A percentile compares a stretch with the other conserved stretches of the same genome.
Evolutionary conservation across 2,888 invertebrate genomes (phyloP).

Genomic region (Heliconius sara): DNA sequence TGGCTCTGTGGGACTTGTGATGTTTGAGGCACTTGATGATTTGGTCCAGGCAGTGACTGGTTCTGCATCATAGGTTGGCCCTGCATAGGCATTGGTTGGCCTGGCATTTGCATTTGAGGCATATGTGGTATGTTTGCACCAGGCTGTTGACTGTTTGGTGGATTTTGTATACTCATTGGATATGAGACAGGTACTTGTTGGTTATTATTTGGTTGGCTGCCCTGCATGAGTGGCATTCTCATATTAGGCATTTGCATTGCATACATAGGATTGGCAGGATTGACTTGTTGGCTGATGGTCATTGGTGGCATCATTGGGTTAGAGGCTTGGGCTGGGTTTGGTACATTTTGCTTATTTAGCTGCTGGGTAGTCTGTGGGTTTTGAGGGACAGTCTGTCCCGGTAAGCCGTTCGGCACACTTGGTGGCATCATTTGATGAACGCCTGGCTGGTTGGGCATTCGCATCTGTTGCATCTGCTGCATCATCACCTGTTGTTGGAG

Average conservation of each 20-base stretch:
- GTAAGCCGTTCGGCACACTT: slow-evolving; percentile 55
- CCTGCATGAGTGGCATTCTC: slow-evolving; percentile 73
- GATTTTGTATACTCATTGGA: slow-evolving; percentile 64
- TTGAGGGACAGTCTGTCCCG: slow-evolving; percentile 48
- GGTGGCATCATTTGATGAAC: slow-evolving; percentile 59
- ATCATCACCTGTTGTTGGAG: slow-evolving; percentile 71
- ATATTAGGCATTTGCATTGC: slow-evolving; percentile 75
- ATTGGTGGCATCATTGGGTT: slow-evolving; percentile 62
- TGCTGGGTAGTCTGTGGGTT: slow-evolving; percentile 55
- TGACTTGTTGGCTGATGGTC: slow-evolving; percentile 64
- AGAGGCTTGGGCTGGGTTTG: slow-evolving; percentile 62
- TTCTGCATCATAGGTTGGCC: slow-evolving; percentile 53
- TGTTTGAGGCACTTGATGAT: slow-evolving; percentile 56
- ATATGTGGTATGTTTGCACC: slow-evolving; percentile 62
- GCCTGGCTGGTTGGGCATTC: slow-evolving; percentile 68
- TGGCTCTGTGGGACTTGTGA: slow-evolving; percentile 48
- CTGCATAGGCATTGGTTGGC: slow-evolving; percentile 55
- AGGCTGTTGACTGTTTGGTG: slow-evolving; percentile 59
- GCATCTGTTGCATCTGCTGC: slow-evolving; percentile 78
- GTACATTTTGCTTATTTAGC: slow-evolving; percentile 62
- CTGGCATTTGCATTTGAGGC: slow-evolving; percentile 61
- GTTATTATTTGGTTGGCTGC: slow-evolving; percentile 61
- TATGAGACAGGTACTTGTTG: slow-evolving; percentile 67
- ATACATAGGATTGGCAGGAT: slow-evolving; percentile 66
- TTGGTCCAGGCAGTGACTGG: slow-evolving; percentile 57